These are phyloP conservation scores for Stramonita haemastoma DNA, from an alignment of 2,888 invertebrate species.

Conservation along the genomic window DNA sequence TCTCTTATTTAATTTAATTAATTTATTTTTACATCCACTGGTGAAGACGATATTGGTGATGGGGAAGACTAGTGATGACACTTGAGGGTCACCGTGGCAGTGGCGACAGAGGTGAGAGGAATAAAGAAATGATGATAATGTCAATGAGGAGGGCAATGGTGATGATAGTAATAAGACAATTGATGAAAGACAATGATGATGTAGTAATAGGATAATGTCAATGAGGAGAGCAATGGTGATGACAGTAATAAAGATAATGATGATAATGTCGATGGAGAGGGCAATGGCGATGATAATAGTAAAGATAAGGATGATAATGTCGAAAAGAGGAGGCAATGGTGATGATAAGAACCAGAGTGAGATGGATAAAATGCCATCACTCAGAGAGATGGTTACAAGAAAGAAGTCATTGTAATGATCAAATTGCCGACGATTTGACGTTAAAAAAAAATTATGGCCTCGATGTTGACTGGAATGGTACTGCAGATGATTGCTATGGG, in stretches of 20 bases:
- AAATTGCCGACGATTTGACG: neutral
- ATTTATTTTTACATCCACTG: too few species aligned
- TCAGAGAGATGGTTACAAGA: neutral
- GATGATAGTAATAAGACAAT: neutral
- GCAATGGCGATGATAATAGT: neutral
- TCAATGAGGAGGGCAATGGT: neutral
- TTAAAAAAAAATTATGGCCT: neutral
- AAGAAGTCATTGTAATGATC: neutral
- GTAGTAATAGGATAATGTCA: neutral
- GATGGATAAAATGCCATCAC: conserved; percentile 24
- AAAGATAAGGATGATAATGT: neutral
- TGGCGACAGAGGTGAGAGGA: too few species aligned
- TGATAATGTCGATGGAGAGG: neutral
- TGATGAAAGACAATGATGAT: neutral
- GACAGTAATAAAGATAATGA: neutral
- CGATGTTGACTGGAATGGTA: neutral
- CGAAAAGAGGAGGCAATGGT: neutral
- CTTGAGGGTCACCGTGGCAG: too few species aligned
- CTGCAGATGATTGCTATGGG: neutral
- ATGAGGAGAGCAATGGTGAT: neutral
- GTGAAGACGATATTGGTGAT: too few species aligned
- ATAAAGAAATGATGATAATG: neutral
- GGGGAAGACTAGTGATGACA: too few species aligned
- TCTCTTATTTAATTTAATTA: too few species aligned
- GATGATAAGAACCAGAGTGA: neutral